phyloP scores from a whole-genome alignment of 1,140 invertebrate species.

The Conus betulinus region DNA sequence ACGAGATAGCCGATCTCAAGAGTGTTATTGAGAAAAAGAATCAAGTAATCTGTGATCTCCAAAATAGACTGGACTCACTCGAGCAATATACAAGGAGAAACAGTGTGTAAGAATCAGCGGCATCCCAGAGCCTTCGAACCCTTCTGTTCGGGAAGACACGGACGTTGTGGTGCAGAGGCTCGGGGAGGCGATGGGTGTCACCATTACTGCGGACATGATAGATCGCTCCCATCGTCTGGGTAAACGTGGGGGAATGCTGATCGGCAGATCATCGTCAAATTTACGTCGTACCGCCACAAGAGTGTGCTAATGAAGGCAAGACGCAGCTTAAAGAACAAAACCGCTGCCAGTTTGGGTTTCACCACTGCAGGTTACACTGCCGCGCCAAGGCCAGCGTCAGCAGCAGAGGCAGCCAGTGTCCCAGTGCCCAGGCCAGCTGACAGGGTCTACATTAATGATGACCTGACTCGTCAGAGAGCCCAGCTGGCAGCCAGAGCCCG shows the following conservation, averaged over 20 bases:
- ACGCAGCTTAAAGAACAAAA: too few species aligned
- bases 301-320: neutral
- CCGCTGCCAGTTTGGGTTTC: too few species aligned
- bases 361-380: too few species aligned
- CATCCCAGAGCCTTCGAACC: neutral
- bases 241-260: neutral
- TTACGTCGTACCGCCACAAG: neutral
- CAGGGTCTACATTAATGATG: too few species aligned
- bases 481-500: too few species aligned
- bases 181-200: neutral
- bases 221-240: conserved; percentile 3
- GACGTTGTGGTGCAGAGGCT: neutral
- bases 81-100: neutral
- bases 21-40: neutral
- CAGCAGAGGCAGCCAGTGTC: too few species aligned
- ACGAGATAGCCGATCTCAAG: too few species aligned
- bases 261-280: neutral
- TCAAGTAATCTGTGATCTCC: neutral
- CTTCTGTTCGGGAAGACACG: neutral
- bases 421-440: too few species aligned
- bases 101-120: neutral
- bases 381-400: too few species aligned
- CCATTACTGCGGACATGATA: neutral
- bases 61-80: neutral
- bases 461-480: too few species aligned